phyloP scores from a whole-genome alignment of 2,113 vertebrate species.

The Myrmophylax atrothorax region DNA sequence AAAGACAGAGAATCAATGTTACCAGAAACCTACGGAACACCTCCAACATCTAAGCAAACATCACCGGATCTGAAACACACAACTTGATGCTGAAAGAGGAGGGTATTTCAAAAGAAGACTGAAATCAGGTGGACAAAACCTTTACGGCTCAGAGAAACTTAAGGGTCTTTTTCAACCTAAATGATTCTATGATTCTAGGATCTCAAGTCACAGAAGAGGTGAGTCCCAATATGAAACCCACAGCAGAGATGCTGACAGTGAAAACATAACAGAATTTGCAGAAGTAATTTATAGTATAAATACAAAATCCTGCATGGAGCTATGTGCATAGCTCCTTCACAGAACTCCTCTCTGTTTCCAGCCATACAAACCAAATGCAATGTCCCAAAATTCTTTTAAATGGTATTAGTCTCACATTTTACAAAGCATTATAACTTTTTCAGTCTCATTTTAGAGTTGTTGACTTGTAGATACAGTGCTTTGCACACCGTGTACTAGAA shows the following conservation, averaged over 20 bases:
- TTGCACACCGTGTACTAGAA: neutral
- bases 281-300: neutral
- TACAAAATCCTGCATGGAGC: neutral
- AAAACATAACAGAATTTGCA: neutral
- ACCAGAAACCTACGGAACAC: neutral
- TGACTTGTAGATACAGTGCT: neutral
- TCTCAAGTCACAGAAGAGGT: neutral
- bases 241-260: neutral
- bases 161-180: neutral
- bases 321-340: neutral
- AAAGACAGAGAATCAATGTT: neutral
- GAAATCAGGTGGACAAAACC: neutral
- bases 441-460: neutral
- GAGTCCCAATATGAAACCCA: neutral
- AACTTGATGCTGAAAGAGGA: neutral
- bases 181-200: neutral
- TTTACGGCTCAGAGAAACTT: neutral
- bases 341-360: neutral
- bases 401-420: neutral
- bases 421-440: neutral
- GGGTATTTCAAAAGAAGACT: neutral
- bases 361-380: neutral
- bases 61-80: neutral
- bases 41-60: neutral
- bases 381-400: neutral